Evolutionary conservation across 2,888 invertebrate genomes (phyloP).

Genomic region (Andrena camellia): DNA sequence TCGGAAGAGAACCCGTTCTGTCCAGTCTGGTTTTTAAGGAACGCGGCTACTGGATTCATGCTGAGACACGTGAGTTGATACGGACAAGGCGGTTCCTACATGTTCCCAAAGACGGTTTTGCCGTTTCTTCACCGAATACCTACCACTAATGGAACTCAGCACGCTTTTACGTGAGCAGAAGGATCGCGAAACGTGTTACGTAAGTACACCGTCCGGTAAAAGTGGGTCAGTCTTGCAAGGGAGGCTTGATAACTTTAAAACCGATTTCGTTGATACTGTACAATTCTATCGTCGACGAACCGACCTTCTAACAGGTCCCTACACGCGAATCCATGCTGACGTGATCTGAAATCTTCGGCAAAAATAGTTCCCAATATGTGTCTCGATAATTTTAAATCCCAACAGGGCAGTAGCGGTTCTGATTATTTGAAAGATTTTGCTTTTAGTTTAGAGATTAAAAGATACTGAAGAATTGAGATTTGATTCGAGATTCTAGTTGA

Average conservation of each 20-base stretch:
- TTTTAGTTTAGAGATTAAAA: background rate
- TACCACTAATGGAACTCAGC: constrained; percentile 70
- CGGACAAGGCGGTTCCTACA: constrained; percentile 34
- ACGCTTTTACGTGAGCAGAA: constrained; percentile 65
- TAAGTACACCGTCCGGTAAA: constrained; percentile 68
- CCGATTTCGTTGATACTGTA: constrained; percentile 20
- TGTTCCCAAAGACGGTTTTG: constrained; percentile 53
- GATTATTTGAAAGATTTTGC: background rate
- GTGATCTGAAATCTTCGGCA: background rate
- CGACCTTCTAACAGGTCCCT: background rate
- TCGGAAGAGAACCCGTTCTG: constrained; percentile 33
- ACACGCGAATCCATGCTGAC: too few species aligned
- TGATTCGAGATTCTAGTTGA: too few species aligned
- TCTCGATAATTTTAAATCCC: too few species aligned
- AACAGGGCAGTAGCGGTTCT: background rate
- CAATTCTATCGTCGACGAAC: background rate
- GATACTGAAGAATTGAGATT: background rate
- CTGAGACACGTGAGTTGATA: constrained; percentile 43
- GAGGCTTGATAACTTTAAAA: constrained; percentile 41
- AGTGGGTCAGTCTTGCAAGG: constrained; percentile 70
- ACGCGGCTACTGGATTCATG: constrained; percentile 27
- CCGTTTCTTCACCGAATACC: constrained; percentile 62
- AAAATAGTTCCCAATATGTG: too few species aligned
- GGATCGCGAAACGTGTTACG: constrained; percentile 61
- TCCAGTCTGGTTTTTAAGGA: constrained; percentile 25